Evolutionary conservation across 2,888 invertebrate genomes (phyloP).

Genomic region (Anodontia alba): DNA sequence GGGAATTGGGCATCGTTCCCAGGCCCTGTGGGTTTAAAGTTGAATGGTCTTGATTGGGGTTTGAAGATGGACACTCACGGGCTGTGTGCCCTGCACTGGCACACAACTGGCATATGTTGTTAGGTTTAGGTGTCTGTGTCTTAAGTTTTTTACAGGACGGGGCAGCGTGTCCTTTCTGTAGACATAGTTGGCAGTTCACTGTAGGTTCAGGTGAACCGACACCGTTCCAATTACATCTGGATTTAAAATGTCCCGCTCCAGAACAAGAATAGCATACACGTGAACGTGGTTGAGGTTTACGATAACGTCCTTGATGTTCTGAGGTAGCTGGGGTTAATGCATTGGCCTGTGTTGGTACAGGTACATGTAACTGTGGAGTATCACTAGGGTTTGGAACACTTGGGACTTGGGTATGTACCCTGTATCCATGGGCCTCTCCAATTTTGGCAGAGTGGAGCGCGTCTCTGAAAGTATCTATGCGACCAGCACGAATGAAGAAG

Average conservation of each 20-base stretch:
- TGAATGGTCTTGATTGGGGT: too few relatives aligned
- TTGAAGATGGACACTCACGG: too few relatives aligned
- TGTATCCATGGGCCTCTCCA: not conserved
- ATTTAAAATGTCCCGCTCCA: not conserved
- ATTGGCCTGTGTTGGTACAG: too few relatives aligned
- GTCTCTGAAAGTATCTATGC: not conserved
- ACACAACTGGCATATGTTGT: too few relatives aligned
- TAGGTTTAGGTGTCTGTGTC: not conserved
- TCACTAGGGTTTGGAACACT: too few relatives aligned
- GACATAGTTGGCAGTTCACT: not conserved
- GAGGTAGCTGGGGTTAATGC: too few relatives aligned
- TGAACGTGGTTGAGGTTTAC: too few relatives aligned
- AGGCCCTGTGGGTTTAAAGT: too few relatives aligned
- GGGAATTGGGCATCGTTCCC: not conserved
- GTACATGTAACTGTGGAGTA: too few relatives aligned
- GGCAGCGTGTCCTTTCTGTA: not conserved
- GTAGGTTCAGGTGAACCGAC: not conserved
- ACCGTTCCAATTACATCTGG: not conserved
- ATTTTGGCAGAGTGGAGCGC: not conserved
- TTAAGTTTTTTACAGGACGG: not conserved
- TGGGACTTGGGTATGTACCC: not conserved
- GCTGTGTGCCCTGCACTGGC: too few relatives aligned
- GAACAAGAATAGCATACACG: not conserved
- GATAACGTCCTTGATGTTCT: too few relatives aligned
- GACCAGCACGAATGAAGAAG: constrained; percentile 2